A percentile compares a stretch with the other conserved stretches of the same genome.
These are phyloP conservation scores for Carassius auratus DNA, from an alignment of 2,113 vertebrate species.

Conservation along the genomic window DNA sequence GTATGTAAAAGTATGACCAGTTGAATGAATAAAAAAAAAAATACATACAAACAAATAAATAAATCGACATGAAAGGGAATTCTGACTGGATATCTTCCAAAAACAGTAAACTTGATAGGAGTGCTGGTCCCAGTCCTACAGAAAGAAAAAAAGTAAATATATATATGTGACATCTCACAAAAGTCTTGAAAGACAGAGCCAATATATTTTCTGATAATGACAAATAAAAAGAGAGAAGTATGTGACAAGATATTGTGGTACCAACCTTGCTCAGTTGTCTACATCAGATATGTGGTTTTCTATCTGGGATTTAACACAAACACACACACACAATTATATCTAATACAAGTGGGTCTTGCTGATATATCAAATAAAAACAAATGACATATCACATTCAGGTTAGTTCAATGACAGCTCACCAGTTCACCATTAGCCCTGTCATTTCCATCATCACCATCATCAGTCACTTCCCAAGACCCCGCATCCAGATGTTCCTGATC, in stretches of 20 bases:
- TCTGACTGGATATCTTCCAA: background rate
- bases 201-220: background rate
- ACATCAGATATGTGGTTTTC: conserved; percentile 76
- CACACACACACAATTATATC: background rate
- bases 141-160: no score
- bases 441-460: conserved; percentile 90
- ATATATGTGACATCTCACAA: background rate
- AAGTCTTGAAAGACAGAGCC: background rate
- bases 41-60: background rate
- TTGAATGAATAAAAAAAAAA: no score
- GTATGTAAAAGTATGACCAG: no score
- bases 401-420: conserved; percentile 75
- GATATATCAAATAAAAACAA: background rate
- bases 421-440: conserved; percentile 88
- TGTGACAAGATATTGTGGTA: conserved; percentile 41
- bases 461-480: conserved; percentile 91
- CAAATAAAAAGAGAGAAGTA: background rate
- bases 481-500: conserved; percentile 83
- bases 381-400: background rate
- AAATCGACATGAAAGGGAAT: background rate
- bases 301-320: conserved; percentile 8
- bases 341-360: background rate
- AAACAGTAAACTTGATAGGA: background rate
- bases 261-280: conserved; percentile 74
- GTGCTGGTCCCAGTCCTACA: background rate